Conservation (phyloP, 2,888 invertebrate species). For the Brenthis ino region DNA sequence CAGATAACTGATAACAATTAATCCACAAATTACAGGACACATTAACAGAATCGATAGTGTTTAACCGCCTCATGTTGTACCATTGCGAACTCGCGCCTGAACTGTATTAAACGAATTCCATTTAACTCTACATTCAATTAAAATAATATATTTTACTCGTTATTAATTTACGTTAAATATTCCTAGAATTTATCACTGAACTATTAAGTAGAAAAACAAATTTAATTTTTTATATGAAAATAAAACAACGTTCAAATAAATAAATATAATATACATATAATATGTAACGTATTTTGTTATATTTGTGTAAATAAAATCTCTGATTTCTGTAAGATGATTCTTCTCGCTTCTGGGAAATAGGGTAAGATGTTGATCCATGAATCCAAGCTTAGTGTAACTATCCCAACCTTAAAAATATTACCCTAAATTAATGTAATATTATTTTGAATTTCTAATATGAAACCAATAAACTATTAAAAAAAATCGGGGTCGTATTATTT, state of each 20-base stretch:
- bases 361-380: conserved; percentile 67
- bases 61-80: conserved; percentile 22
- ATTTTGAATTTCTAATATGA: neutral
- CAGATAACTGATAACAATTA: conserved; percentile 7
- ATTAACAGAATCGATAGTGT: conserved; percentile 30
- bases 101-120: conserved; percentile 7
- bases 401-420: conserved; percentile 54
- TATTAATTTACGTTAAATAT: neutral
- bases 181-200: neutral
- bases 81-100: neutral
- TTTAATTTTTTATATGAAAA: too few relatives aligned
- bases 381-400: conserved; percentile 64
- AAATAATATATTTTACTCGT: neutral
- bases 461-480: too few relatives aligned
- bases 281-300: conserved; percentile 35
- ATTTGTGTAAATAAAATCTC: conserved; percentile 65
- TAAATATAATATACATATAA: too few relatives aligned
- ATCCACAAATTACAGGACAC: conserved; percentile 13
- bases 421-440: neutral
- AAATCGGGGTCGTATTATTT: too few relatives aligned
- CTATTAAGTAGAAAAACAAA: neutral
- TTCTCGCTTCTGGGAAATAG: conserved; percentile 66
- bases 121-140: neutral
- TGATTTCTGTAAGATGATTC: conserved; percentile 56
- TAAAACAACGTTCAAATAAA: too few relatives aligned